phyloP scores from a whole-genome alignment of 2,888 invertebrate genomes.

The Lasioglossum morio region DNA sequence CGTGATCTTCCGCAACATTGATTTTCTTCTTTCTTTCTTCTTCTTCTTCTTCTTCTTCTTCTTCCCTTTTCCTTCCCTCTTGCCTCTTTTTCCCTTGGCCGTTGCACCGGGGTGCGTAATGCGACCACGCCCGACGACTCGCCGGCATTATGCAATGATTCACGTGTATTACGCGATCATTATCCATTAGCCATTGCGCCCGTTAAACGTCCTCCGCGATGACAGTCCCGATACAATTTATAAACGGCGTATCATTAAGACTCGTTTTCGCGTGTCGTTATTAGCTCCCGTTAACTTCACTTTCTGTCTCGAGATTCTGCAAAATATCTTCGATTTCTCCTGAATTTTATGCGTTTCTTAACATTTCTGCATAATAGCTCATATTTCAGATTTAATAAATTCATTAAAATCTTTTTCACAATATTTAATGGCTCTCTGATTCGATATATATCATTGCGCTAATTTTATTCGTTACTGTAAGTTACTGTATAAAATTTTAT shows the following conservation, averaged over 20 bases:
- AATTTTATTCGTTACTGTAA: no score
- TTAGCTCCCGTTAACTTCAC: not conserved
- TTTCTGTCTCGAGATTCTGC: not conserved
- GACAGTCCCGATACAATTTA: conserved; percentile 32
- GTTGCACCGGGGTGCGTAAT: conserved; percentile 16
- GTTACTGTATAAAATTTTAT: no score
- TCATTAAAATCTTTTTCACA: not conserved
- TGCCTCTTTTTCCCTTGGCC: not conserved
- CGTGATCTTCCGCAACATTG: conserved; percentile 41
- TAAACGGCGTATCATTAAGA: not conserved
- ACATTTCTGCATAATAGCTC: not conserved
- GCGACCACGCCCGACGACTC: conserved; percentile 44
- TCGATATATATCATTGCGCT: no score
- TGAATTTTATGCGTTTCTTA: not conserved
- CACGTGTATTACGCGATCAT: conserved; percentile 35
- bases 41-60: not conserved
- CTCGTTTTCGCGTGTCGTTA: conserved; percentile 1
- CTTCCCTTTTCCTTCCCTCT: not conserved
- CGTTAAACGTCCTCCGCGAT: not conserved
- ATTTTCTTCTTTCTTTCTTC: conserved; percentile 29
- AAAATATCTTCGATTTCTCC: not conserved
- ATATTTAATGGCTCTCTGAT: not conserved
- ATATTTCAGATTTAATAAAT: not conserved
- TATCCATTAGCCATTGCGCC: conserved; percentile 15
- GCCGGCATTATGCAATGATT: conserved; percentile 44